A percentile compares a stretch with the other conserved stretches of the same genome.
Evolutionary conservation across 2,888 invertebrate genomes (phyloP).

Genomic region (Drosophila affinis): DNA sequence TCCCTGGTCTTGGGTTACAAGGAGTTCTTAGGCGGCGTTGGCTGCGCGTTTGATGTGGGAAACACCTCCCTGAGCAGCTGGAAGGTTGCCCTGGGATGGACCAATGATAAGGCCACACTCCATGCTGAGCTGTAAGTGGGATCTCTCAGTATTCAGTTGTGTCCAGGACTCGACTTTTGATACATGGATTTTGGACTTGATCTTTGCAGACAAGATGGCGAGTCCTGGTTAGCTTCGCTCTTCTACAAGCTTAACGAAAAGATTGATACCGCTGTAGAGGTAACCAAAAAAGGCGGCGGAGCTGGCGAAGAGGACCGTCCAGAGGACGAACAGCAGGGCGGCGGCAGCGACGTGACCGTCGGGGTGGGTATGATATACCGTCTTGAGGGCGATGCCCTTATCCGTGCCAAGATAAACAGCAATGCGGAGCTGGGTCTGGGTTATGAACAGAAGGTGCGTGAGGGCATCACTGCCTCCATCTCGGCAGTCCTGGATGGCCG

Average conservation of each 20-base stretch:
- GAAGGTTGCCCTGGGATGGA: conserved; percentile 95
- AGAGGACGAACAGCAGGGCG: conserved; percentile 84
- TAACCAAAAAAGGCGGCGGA: conserved; percentile 18
- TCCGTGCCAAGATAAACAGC: conserved; percentile 96
- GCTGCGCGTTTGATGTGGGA: conserved; percentile 93
- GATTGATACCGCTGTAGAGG: conserved; percentile 51
- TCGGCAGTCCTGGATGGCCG: conserved; percentile 86
- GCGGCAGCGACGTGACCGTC: conserved; percentile 92
- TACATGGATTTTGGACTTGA: too few relatives aligned
- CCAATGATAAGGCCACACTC: conserved; percentile 93
- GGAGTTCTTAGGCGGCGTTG: conserved; percentile 95
- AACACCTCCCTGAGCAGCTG: conserved; percentile 93
- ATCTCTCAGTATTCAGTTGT: background rate
- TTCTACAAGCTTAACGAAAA: conserved; percentile 55
- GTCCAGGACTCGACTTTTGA: background rate
- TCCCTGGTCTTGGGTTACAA: conserved; percentile 92
- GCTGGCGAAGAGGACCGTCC: background rate
- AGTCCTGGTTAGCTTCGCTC: conserved; percentile 53
- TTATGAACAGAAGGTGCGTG: conserved; percentile 94
- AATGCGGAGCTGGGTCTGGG: conserved; percentile 95
- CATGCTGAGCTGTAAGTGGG: conserved; percentile 94
- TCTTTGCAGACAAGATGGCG: conserved; percentile 36
- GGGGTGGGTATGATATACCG: conserved; percentile 94
- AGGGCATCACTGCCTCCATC: conserved; percentile 94
- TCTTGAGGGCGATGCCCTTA: conserved; percentile 91